Evolutionary conservation across 1,140 invertebrate genomes (phyloP).

Genomic region (Onthophagus taurus): DNA sequence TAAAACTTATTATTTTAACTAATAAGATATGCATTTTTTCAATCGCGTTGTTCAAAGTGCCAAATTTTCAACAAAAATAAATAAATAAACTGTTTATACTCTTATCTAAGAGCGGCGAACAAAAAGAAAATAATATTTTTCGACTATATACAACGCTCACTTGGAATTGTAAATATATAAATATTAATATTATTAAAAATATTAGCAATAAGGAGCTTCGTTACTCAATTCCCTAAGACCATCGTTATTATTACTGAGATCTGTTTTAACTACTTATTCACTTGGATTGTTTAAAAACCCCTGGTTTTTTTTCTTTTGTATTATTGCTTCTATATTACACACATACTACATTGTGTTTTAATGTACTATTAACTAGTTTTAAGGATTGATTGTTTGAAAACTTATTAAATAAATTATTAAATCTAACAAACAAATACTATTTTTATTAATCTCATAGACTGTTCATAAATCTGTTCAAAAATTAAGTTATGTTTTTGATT

Average conservation of each 20-base stretch:
- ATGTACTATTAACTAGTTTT: slow-evolving; percentile 14
- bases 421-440: not conserved
- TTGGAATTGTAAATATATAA: slow-evolving; percentile 6
- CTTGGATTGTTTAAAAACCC: not conserved
- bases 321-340: slow-evolving; percentile 4
- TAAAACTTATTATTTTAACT: too few species aligned
- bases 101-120: too few species aligned
- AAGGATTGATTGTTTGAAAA: slow-evolving; percentile 12
- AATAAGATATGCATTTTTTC: too few species aligned
- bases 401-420: slow-evolving; percentile 15
- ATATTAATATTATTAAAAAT: slow-evolving; percentile 2
- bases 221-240: not conserved
- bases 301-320: slow-evolving; percentile 2
- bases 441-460: slow-evolving; percentile 17
- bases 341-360: slow-evolving; percentile 12
- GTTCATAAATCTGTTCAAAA: slow-evolving; percentile 13
- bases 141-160: too few species aligned
- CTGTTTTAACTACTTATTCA: not conserved
- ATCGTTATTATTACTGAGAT: not conserved
- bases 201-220: not conserved
- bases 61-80: too few species aligned
- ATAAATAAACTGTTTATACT: too few species aligned
- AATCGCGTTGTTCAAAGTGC: too few species aligned
- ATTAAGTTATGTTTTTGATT: too few species aligned
- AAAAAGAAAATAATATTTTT: too few species aligned